Conservation (phyloP, 2,797 vertebrate genomes). For the Bucorvus abyssinicus region DNA sequence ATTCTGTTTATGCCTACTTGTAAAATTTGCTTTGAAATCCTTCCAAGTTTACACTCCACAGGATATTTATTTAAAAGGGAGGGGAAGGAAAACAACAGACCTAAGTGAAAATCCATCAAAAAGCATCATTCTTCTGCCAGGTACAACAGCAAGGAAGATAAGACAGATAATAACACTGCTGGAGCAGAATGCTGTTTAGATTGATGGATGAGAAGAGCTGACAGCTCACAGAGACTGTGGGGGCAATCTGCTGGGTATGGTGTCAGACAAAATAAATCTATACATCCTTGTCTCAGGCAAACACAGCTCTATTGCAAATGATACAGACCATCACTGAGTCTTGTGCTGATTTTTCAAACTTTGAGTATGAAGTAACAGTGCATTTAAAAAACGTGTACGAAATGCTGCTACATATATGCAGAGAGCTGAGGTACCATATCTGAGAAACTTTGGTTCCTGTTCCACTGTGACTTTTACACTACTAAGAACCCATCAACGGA, state of each 20-base stretch:
- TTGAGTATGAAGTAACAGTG: not conserved
- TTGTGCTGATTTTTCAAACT: not conserved
- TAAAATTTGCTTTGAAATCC: conserved; percentile 30
- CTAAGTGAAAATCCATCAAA: conserved; percentile 57
- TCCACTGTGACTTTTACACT: not conserved
- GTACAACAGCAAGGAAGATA: conserved; percentile 44
- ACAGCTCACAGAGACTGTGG: not conserved
- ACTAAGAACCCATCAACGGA: not conserved
- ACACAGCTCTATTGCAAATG: not conserved
- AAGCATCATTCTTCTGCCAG: conserved; percentile 7
- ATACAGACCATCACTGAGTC: not conserved
- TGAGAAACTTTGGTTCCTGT: not conserved
- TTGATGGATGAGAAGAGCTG: conserved; percentile 52
- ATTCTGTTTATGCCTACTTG: conserved; percentile 9
- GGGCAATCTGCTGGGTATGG: not conserved
- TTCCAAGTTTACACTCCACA: conserved; percentile 9
- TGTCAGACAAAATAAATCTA: conserved; percentile 47
- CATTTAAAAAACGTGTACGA: not conserved
- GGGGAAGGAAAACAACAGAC: conserved; percentile 36
- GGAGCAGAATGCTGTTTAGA: not conserved
- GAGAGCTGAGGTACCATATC: not conserved
- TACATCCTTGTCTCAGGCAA: not conserved
- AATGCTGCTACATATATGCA: not conserved
- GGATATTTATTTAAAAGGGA: conserved; percentile 54
- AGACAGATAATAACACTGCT: conserved; percentile 52